Evolutionary conservation across 1,140 invertebrate genomes (phyloP), one percentile per base, ranked within the genome.

Genomic region (Orussus abietinus): DNA sequence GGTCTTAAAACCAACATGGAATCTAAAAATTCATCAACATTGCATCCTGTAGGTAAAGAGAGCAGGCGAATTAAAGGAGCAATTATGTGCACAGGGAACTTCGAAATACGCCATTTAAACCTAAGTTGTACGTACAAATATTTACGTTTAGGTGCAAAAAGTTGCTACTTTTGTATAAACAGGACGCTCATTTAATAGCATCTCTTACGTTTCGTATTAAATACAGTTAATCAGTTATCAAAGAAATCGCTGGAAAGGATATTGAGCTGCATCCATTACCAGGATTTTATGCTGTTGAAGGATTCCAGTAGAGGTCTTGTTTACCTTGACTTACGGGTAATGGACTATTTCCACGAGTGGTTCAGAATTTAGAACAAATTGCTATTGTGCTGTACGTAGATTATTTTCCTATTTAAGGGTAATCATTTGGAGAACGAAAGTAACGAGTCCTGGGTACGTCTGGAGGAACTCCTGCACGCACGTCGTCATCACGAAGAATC

Each of bases 61-160:
- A 45, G 40, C 11, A 20, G 34, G 13, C 35, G 41, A 2, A 36
- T 49, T 12, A 47, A 57, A 5, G 46, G 46, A n/a, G 34, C 38
- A 5, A 37, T 68, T 5, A 48, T 52, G 6, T 52, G 55, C n/a
- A 50, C 13, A 2, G 65, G 66, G 51, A 69, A 69, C 38, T 48
- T 58, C 11, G 12, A 47, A 5, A 14, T 68, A 4, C 46, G 53
- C 9, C 54, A 66, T 40, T 36, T 69, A 15, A 68, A 66, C 38
- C 22, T 69, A 19, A 57, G 61, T 31, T 69, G 66, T 67, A 53
- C 33, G 29, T 36, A 43, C 18, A 29, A 17, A 21, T 5, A 1
- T 11, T 34, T 28, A 15, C 17, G n/a, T 39, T 20, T 20, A 21
- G 14, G 25, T 28, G 12, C 14, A 14, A 37, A 18, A 19, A 22